phyloP scores from a whole-genome alignment of 1,140 invertebrate species.

The Ceratoteleas bidentatus region DNA sequence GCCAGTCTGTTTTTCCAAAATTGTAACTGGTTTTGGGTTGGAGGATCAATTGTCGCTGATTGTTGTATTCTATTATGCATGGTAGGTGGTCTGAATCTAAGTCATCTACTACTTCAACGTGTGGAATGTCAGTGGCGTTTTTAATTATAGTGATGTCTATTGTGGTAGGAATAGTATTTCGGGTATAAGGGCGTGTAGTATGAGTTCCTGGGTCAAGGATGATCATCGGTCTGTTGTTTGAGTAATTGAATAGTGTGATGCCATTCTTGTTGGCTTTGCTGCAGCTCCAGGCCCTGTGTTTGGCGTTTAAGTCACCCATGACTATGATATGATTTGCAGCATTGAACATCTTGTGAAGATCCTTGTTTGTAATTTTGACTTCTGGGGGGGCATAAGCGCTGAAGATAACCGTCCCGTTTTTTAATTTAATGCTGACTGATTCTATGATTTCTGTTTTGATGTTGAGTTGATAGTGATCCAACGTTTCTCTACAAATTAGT shows the following conservation, averaged over 20 bases:
- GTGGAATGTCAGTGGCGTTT: neutral
- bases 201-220: conserved; percentile 7
- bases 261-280: conserved; percentile 34
- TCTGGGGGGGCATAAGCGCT: conserved; percentile 32
- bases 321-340: conserved; percentile 10
- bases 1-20: too few relatives aligned
- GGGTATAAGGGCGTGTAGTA: neutral
- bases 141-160: conserved; percentile 17
- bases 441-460: conserved; percentile 31
- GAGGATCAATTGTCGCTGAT: too few relatives aligned
- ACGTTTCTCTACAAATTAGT: conserved; percentile 18
- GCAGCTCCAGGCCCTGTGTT: conserved; percentile 54
- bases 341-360: conserved; percentile 41
- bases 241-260: conserved; percentile 16
- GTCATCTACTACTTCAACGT: too few relatives aligned
- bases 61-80: too few relatives aligned
- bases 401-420: conserved; percentile 29
- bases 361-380: conserved; percentile 14
- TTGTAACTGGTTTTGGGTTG: too few relatives aligned
- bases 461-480: conserved; percentile 8
- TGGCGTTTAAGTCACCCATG: conserved; percentile 51
- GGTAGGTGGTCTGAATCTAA: too few relatives aligned
- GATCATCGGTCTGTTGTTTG: neutral
- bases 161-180: neutral
- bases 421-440: conserved; percentile 42